Percentiles rank a stretch among this genome's conserved stretches.
Conservation (phyloP, 2,888 invertebrate species). For the Epiblema foenella region DNA sequence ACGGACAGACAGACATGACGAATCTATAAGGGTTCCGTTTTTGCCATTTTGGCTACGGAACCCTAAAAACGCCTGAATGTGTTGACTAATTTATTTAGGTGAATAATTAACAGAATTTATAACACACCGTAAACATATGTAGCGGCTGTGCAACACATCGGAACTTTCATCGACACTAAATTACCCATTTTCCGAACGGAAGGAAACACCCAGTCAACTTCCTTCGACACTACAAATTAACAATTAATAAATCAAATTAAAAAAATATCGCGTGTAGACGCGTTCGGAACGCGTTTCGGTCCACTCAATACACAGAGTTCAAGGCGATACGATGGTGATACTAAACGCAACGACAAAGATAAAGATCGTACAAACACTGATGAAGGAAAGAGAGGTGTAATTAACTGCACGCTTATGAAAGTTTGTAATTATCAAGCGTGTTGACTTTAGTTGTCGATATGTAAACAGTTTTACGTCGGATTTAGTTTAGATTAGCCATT, state of each 20-base stretch:
- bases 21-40: no score
- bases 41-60: no score
- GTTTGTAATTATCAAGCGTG: constrained; percentile 49
- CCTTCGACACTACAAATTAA: constrained; percentile 18
- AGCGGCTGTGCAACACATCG: constrained; percentile 6
- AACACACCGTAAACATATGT: background rate
- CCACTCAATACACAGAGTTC: constrained; percentile 39
- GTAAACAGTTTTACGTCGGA: constrained; percentile 46
- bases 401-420: constrained; percentile 50
- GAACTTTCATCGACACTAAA: constrained; percentile 28
- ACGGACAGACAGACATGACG: no score
- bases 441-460: constrained; percentile 48
- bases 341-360: constrained; percentile 35
- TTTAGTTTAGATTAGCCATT: constrained; percentile 35
- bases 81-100: background rate
- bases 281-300: constrained; percentile 33
- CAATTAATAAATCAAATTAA: constrained; percentile 20
- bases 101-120: background rate
- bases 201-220: constrained; percentile 27
- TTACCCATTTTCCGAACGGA: constrained; percentile 24
- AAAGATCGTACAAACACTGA: constrained; percentile 20
- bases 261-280: constrained; percentile 38
- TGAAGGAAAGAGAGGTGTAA: constrained; percentile 23
- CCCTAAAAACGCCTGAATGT: background rate
- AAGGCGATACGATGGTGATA: constrained; percentile 35